Conservation (phyloP, 2,113 vertebrate genomes). For the Corydoras maculifer region DNA sequence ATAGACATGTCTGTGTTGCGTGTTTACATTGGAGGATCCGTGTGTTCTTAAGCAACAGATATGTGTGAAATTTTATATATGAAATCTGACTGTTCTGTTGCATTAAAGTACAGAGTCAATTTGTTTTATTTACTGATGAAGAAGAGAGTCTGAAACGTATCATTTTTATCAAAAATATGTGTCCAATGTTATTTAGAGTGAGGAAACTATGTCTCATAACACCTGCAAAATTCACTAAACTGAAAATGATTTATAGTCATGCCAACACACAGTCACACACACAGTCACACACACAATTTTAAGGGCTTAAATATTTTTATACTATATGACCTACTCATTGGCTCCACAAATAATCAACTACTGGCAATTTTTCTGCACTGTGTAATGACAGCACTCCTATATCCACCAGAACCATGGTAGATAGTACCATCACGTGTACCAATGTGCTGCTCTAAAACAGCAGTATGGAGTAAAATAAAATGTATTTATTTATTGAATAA, state of each 20-base stretch:
- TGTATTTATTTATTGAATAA: too few species aligned
- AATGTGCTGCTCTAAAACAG: too few species aligned
- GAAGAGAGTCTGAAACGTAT: conserved; percentile 14
- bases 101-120: conserved; percentile 35
- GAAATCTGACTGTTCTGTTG: conserved; percentile 36
- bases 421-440: too few species aligned
- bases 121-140: conserved; percentile 38
- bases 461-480: too few species aligned
- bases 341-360: too few species aligned
- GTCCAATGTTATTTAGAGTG: conserved; percentile 31
- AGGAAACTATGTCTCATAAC: conserved; percentile 24
- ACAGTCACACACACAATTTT: neutral
- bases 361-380: too few species aligned
- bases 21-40: neutral
- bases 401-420: too few species aligned
- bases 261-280: neutral
- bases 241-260: conserved; percentile 8
- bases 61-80: neutral
- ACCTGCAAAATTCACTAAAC: conserved; percentile 29
- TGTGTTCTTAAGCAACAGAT: conserved; percentile 2
- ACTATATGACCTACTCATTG: too few species aligned
- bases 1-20: conserved; percentile 20
- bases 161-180: conserved; percentile 21
- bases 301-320: too few species aligned
- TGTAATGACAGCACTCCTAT: too few species aligned